phyloP scores from a whole-genome alignment of 2,113 vertebrate genomes.

The Monopterus albus region DNA sequence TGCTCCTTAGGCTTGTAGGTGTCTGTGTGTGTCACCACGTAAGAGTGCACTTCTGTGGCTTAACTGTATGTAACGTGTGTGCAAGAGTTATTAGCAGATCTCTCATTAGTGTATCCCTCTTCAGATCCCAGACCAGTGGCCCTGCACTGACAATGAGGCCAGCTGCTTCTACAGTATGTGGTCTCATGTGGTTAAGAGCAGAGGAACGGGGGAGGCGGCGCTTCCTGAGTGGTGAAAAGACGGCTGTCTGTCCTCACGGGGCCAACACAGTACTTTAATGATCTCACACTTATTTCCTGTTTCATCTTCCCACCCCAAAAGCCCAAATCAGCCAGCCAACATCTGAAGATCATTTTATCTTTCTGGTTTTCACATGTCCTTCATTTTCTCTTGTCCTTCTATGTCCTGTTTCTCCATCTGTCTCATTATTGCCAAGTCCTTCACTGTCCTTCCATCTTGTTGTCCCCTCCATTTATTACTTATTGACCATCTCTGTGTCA shows the following conservation, averaged over 20 bases:
- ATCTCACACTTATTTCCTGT: slow-evolving; percentile 31
- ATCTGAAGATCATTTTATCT: slow-evolving; percentile 34
- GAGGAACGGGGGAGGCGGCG: slow-evolving; percentile 1
- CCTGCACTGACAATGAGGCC: slow-evolving; percentile 41
- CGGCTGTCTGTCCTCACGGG: slow-evolving; percentile 32
- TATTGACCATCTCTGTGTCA: slow-evolving; percentile 54
- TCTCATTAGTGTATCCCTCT: slow-evolving; percentile 11
- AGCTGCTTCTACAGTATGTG: slow-evolving; percentile 48
- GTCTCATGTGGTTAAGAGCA: slow-evolving; percentile 44
- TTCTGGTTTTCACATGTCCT: neutral
- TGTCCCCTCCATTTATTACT: slow-evolving; percentile 41
- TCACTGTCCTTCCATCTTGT: slow-evolving; percentile 23
- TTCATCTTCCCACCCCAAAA: slow-evolving; percentile 43
- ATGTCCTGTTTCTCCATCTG: slow-evolving; percentile 20
- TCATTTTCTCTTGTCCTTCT: slow-evolving; percentile 22
- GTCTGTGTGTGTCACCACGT: too few relatives aligned
- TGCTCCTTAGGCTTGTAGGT: too few relatives aligned
- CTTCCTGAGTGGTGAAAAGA: slow-evolving; percentile 36
- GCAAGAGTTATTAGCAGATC: slow-evolving; percentile 29
- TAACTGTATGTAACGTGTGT: neutral
- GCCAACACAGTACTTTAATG: slow-evolving; percentile 45
- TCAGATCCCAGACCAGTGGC: slow-evolving; percentile 39
- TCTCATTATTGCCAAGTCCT: slow-evolving; percentile 5
- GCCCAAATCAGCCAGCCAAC: slow-evolving; percentile 33
- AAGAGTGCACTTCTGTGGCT: neutral